These are phyloP conservation scores for Euphonia xanthogaster DNA, from an alignment of 2,797 vertebrate species.

Conservation along the genomic window DNA sequence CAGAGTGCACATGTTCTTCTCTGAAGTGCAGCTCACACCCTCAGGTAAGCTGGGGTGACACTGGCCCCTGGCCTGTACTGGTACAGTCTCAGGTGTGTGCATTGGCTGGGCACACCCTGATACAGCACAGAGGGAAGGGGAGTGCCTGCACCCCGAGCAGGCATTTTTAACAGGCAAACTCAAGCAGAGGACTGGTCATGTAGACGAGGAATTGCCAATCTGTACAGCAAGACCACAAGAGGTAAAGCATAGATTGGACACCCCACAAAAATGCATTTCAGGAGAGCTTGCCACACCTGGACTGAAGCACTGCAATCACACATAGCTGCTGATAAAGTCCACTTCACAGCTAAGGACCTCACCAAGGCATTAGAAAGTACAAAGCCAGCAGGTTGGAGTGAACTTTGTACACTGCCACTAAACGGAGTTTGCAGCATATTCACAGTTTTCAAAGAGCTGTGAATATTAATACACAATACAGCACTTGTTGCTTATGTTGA, in stretches of 20 bases:
- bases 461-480: not conserved
- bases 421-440: not conserved
- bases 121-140: not conserved
- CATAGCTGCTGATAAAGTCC: not conserved
- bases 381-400: not conserved
- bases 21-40: not conserved
- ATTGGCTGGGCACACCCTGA: not conserved
- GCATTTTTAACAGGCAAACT: not conserved
- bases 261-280: not conserved
- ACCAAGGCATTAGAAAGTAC: not conserved
- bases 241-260: not conserved
- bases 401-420: not conserved
- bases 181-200: not conserved
- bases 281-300: not conserved
- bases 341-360: not conserved
- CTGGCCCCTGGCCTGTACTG: fast-evolving
- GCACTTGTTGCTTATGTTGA: not conserved
- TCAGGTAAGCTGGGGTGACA: not conserved
- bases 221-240: not conserved
- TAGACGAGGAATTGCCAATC: not conserved
- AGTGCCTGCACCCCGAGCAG: not conserved
- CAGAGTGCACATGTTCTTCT: not conserved
- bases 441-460: not conserved
- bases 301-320: not conserved
- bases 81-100: not conserved